phyloP scores from a whole-genome alignment of 1,140 invertebrate genomes.

The Macrobrachium nipponense region DNA sequence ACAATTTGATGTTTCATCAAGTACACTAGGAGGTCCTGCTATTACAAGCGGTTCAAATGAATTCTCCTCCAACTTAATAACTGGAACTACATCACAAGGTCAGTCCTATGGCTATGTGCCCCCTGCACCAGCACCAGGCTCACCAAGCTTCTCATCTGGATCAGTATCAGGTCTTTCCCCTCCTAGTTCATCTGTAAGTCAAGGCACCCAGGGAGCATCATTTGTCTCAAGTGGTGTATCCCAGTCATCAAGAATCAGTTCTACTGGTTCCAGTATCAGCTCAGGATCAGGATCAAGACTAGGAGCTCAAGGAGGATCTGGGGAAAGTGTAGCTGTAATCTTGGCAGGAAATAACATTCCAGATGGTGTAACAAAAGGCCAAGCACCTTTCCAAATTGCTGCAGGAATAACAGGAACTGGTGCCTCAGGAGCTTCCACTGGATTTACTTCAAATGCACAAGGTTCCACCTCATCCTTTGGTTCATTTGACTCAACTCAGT shows the following conservation, averaged over 20 bases:
- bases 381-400: slow-evolving; percentile 6
- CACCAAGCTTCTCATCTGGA: background rate
- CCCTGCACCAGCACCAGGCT: too few species aligned
- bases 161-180: background rate
- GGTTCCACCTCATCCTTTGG: background rate
- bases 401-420: background rate
- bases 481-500: background rate
- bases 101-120: too few species aligned
- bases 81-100: too few species aligned
- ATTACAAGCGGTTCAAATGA: too few species aligned
- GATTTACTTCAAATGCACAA: background rate
- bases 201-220: background rate
- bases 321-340: background rate
- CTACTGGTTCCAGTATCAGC: background rate
- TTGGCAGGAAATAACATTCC: background rate
- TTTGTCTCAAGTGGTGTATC: slow-evolving; percentile 1
- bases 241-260: background rate
- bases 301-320: background rate
- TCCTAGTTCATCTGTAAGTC: background rate
- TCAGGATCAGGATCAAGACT: background rate
- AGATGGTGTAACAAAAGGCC: background rate
- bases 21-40: too few species aligned
- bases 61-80: too few species aligned
- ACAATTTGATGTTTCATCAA: too few species aligned
- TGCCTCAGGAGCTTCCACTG: background rate